Percentiles rank a stretch among this genome's conserved stretches.
Evolutionary conservation across 2,888 invertebrate species (phyloP).

Genomic region (Drosophila peninsularis): DNA sequence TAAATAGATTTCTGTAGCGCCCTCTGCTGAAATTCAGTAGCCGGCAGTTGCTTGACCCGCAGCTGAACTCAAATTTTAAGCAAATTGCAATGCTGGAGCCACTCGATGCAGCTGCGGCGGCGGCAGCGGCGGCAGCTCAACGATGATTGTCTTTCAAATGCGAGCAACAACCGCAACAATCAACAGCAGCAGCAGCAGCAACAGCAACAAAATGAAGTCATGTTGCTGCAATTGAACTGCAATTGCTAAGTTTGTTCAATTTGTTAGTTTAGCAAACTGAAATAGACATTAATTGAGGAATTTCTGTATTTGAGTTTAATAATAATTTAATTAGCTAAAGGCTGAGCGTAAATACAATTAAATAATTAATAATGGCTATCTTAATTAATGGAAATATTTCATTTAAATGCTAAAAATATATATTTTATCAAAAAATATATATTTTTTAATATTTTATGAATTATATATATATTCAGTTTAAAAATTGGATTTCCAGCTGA

Average conservation of each 20-base stretch:
- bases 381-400: neutral
- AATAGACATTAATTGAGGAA: conserved; percentile 74
- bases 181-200: conserved; percentile 30
- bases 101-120: conserved; percentile 11
- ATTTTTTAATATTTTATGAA: too few relatives aligned
- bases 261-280: conserved; percentile 70
- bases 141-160: conserved; percentile 74
- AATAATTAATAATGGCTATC: neutral
- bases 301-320: conserved; percentile 52
- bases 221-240: conserved; percentile 69
- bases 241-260: conserved; percentile 70
- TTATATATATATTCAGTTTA: too few relatives aligned
- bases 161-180: conserved; percentile 56
- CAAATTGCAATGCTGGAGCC: conserved; percentile 69
- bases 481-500: too few relatives aligned
- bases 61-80: conserved; percentile 77
- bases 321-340: conserved; percentile 39
- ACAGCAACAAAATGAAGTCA: conserved; percentile 61
- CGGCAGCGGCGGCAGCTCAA: conserved; percentile 22
- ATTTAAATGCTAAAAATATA: too few relatives aligned
- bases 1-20: conserved; percentile 57
- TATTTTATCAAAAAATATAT: too few relatives aligned
- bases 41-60: conserved; percentile 74
- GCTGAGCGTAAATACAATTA: neutral
- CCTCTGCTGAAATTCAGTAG: conserved; percentile 73